Evolutionary conservation across 2,888 invertebrate genomes (phyloP), one percentile per base, ranked within the genome.

Genomic region (Philonicus albiceps): DNA sequence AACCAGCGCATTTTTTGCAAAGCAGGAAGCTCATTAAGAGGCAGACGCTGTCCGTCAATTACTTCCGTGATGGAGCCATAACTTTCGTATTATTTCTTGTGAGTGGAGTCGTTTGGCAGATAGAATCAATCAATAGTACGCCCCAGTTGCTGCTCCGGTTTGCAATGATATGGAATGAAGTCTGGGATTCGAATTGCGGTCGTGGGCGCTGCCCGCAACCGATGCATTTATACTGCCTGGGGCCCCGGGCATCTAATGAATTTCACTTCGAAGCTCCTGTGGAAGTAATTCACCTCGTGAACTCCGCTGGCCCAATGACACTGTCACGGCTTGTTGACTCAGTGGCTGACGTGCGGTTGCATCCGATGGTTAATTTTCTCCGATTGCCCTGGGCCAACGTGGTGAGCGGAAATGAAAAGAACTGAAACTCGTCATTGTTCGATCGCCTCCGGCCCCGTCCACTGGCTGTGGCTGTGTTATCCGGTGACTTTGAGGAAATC

Each of bases 81-180:
- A 78, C 64, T 64, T 78, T 78, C 49, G 78, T 30, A 78, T 43
- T 37, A 49, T 64, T 64, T 64, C 64, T 64, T 64, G 64, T 22
- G 64, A 64, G 64, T 64, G 64, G 22, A 19, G 27, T 22, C 19
- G 64, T 64, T 64, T 64, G 22, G 22, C 64, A 64, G 64, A 64
- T 64, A 64, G 64, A 64, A 64, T 81, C 81, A 81, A 81, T 81
- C 81, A 81, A 81, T 81, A 81, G 27, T 19, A 81, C 81, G 81
- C 81, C 55, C 81, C 81, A 81, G 27, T 81, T 81, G 55, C 64
- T 55, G 11, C 74, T 22, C 64, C 49, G 30, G 49, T 49, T 78
- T 49, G 43, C 78, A 64, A 30, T 27, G 27, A 30, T 27, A 30
- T 30, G 27, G n/a, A n/a, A 30, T 30, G 27, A 30, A n/a, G 49